Percentiles rank a stretch among this genome's conserved stretches.
Conservation (phyloP, 2,888 invertebrate species). For the Torymus auratus region DNA sequence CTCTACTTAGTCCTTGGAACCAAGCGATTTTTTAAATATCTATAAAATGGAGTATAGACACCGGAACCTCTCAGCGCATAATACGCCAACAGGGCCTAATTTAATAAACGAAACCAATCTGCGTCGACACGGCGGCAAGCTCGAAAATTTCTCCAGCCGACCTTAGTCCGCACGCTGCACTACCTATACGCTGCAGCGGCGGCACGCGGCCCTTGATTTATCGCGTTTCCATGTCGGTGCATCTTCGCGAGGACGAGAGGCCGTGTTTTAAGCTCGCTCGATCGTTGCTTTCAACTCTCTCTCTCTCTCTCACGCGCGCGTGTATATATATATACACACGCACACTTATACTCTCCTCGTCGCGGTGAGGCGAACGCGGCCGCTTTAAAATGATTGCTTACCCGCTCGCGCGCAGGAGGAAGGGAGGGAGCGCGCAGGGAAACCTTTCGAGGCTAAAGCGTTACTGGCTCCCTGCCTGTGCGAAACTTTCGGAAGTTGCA, state of each 20-base stretch:
- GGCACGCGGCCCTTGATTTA: slow-evolving; percentile 42
- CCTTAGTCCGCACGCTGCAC: too few relatives aligned
- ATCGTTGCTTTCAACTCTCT: slow-evolving; percentile 20
- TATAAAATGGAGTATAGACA: too few relatives aligned
- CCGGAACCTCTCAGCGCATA: too few relatives aligned
- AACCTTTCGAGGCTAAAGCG: too few relatives aligned
- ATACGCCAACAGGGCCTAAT: too few relatives aligned
- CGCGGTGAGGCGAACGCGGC: slow-evolving; percentile 14
- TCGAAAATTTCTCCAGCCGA: too few relatives aligned
- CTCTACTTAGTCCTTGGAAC: too few relatives aligned
- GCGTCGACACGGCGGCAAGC: too few relatives aligned
- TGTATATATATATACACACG: neutral
- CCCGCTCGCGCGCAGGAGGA: slow-evolving; percentile 17
- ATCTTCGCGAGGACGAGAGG: neutral
- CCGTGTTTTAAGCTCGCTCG: slow-evolving; percentile 15
- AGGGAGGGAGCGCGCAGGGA: neutral
- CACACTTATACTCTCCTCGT: neutral
- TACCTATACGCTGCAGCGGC: neutral
- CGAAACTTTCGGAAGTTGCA: too few relatives aligned
- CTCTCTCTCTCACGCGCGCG: neutral
- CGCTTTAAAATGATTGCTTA: slow-evolving; percentile 34
- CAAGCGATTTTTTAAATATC: too few relatives aligned
- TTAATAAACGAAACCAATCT: too few relatives aligned
- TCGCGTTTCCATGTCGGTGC: slow-evolving; percentile 35
- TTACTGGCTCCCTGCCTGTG: too few relatives aligned